Evolutionary conservation across 2,888 invertebrate genomes (phyloP).

Genomic region (Synergus laeviventris): DNA sequence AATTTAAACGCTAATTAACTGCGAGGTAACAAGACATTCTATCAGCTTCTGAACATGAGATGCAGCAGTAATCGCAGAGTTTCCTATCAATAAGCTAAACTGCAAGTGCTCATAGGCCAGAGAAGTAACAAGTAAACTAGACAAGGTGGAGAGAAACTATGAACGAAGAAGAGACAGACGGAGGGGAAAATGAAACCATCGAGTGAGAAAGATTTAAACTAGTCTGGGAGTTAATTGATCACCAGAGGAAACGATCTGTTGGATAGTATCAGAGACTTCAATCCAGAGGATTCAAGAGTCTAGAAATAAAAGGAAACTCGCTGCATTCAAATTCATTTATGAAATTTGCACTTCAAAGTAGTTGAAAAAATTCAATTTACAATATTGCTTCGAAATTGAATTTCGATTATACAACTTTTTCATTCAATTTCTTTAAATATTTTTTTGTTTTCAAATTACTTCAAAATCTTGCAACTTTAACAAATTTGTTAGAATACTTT

Average conservation of each 20-base stretch:
- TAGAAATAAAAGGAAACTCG: not conserved
- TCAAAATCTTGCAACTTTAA: no score
- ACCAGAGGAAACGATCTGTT: not conserved
- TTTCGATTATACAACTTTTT: no score
- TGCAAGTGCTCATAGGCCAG: conserved; percentile 9
- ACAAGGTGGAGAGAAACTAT: not conserved
- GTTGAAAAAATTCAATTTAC: not conserved
- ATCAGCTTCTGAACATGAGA: not conserved
- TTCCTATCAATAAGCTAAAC: conserved; percentile 1
- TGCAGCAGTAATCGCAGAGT: not conserved
- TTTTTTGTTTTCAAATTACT: no score
- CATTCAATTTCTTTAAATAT: no score
- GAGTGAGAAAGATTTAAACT: not conserved
- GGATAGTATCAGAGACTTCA: not conserved
- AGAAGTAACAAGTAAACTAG: conserved; percentile 6
- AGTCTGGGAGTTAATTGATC: not conserved
- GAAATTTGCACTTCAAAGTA: not conserved
- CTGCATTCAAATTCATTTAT: not conserved
- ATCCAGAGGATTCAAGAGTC: not conserved
- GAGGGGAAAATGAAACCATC: not conserved
- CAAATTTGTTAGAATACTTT: no score
- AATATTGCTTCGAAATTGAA: not conserved
- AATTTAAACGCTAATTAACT: not conserved
- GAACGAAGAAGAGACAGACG: not conserved
- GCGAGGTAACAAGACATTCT: not conserved